Evolutionary conservation across 2,888 invertebrate genomes (phyloP), one percentile per base, ranked within the genome.

Genomic region (Ectobius pallidus): DNA sequence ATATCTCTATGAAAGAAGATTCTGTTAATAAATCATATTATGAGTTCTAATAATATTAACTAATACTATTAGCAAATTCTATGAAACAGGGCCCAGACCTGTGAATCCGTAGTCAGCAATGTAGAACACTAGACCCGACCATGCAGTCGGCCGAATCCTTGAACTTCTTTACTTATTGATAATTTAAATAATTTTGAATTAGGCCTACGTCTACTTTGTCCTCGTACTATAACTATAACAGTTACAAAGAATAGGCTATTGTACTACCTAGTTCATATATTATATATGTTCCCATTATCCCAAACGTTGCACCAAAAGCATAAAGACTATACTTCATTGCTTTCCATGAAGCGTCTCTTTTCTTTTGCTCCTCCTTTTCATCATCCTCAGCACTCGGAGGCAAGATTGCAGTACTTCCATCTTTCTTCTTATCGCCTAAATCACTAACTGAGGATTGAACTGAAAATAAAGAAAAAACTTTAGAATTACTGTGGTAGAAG

Each of bases 301-400:
- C 79, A 61, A 82, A 77, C 32, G 81, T 77, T 1, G 80, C 78
- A 20, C 81, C 82, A 75, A 83, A 80, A 18, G 81, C 81, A 46
- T 81, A 77, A 42, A 83, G 78, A 25, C 81, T 80, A 62, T 80
- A 86, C 81, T 92, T 93, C 89, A 92, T 92, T 76, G 89, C 86
- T 77, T 86, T 88, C 89, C 91, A 91, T 77, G 91, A 89, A 69
- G 89, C 89, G 78, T 91, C 89, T 79, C 90, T 88, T 78, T 89
- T 88, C 78, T 91, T 86, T 32, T 79, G 79, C 25, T 83, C 82
- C 69, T 88, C 87, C 81, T 77, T 85, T 77, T 81, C 87, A 75
- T 88, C 86, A 76, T 86, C 77, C 6, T 30, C 58, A 6, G 22
- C 4, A 30, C 7, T 30, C 27, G n/a, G 6, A 30, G 58, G 27